Evolutionary conservation across 2,888 invertebrate genomes (phyloP).

Genomic region (Norana najaformis): DNA sequence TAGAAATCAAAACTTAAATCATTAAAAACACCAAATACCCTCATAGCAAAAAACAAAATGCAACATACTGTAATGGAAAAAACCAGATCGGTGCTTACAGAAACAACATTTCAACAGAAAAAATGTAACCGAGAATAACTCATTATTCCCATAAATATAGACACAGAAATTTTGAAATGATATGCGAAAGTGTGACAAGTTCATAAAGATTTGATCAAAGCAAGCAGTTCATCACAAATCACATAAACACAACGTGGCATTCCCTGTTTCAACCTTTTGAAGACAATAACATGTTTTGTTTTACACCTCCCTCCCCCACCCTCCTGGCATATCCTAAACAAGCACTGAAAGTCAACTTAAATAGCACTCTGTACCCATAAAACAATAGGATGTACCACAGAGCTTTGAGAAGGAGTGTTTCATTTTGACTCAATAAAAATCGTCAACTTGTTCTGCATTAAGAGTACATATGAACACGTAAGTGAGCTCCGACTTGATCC

Average conservation of each 20-base stretch:
- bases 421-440: neutral
- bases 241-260: neutral
- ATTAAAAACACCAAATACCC: neutral
- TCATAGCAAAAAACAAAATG: neutral
- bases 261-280: neutral
- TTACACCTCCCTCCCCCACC: neutral
- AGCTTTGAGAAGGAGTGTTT: neutral
- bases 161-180: neutral
- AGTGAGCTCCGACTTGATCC: neutral
- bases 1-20: neutral
- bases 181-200: neutral
- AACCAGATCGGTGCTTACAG: neutral
- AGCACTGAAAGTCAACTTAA: neutral
- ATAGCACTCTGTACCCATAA: neutral
- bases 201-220: neutral
- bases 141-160: neutral
- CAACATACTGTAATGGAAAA: neutral
- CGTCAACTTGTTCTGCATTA: neutral
- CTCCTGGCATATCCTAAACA: neutral
- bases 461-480: neutral
- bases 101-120: neutral
- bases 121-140: neutral
- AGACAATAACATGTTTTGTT: neutral
- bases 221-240: no score
- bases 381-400: neutral